A percentile compares a stretch with the other conserved stretches of the same genome.
phyloP scores from a whole-genome alignment of 2,113 vertebrate species.

The Sturnus vulgaris region DNA sequence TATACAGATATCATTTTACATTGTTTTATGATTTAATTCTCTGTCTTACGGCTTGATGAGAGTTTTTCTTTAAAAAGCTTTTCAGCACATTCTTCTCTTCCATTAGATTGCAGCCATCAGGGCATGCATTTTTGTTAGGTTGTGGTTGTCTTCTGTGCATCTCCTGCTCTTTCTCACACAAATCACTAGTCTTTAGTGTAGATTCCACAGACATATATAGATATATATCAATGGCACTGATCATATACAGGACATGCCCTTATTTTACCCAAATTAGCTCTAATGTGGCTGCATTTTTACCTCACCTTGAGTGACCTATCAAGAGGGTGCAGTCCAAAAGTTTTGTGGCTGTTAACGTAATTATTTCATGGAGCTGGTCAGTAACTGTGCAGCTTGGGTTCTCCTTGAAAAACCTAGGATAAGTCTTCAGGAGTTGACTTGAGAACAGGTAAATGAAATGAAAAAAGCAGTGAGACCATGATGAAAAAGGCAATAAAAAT shows the following conservation, averaged over 20 bases:
- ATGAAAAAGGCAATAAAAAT: background rate
- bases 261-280: background rate
- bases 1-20: background rate
- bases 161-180: background rate
- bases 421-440: background rate
- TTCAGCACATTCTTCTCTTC: background rate
- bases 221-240: background rate
- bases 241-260: background rate
- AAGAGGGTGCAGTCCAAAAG: background rate
- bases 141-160: background rate
- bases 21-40: background rate
- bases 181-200: background rate
- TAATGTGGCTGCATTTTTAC: background rate
- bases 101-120: background rate
- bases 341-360: background rate
- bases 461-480: background rate
- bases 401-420: background rate
- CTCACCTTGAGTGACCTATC: background rate
- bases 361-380: background rate
- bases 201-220: background rate
- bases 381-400: background rate
- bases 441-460: background rate
- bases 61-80: background rate
- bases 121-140: background rate
- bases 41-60: background rate